Evolutionary conservation across 2,888 invertebrate genomes (phyloP), one percentile per base, ranked within the genome.

Genomic region (Xanthorhoe spadicearia): DNA sequence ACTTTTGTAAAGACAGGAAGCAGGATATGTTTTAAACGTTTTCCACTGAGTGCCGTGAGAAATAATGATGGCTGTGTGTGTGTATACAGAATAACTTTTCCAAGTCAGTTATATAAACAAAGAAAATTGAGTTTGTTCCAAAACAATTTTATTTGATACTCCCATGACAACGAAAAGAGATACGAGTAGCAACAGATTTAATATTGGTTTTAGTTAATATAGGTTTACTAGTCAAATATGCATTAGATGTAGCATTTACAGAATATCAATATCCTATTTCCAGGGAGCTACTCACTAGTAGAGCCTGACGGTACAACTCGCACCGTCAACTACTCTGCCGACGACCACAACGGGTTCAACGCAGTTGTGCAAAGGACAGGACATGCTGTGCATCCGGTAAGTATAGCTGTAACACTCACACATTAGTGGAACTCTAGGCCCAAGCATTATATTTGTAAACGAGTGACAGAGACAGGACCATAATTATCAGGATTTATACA

Each of bases 291-390:
- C 81, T 96, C 96, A 0, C 89, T 94, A 77, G 92, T 95, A 18
- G 94, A 94, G 73, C 94, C 95, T 0, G 94, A 95, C 73, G 95
- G 95, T 17, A 88, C 93, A 0, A 93, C 93, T 0, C 84, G 93
- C 7, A 93, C 94, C 49, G 96, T 96, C 49, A 93, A 94, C 70
- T 96, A 96, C 83, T 93, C 95, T 18, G 96, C 96, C 51, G 96
- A 96, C 78, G 95, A 95, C 78, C 95, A 95, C 82, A 94, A 93
- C 75, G 96, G 96, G 9, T 96, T 96, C 90, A 96, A 96, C 79
- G 96, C 96, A 28, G 94, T 95, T 55, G 96, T 96, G 5, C 94
- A 95, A 73, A 95, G 94, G 83, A 90, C 94, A 28, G 95, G 95
- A 55, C 95, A 95, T 77, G 94, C 95, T 15, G 93, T 92, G 0